A percentile compares a stretch with the other conserved stretches of the same genome.
These are phyloP conservation scores for Iselma pallidipennis DNA, from an alignment of 2,888 invertebrate genomes.

Conservation along the genomic window DNA sequence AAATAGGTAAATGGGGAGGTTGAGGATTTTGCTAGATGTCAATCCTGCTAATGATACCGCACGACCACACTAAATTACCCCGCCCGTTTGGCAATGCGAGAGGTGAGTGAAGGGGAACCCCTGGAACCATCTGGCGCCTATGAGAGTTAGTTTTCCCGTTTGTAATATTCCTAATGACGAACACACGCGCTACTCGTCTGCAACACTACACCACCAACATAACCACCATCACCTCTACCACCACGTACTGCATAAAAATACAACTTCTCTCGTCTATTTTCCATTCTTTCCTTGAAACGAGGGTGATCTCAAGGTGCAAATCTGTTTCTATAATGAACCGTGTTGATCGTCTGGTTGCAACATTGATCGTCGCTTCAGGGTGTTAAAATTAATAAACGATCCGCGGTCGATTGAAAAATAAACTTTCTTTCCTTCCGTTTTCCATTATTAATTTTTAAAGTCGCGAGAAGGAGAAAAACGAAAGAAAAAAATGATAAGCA, in stretches of 20 bases:
- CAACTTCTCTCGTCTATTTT: conserved; percentile 46
- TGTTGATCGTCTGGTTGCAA: conserved; percentile 15
- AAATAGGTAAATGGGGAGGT: conserved; percentile 49
- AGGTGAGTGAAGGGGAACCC: conserved; percentile 32
- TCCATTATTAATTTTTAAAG: conserved; percentile 17
- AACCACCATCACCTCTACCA: neutral
- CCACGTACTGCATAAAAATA: conserved; percentile 55
- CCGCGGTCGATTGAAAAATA: conserved; percentile 28
- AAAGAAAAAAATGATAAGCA: conserved; percentile 10
- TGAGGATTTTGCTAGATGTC: conserved; percentile 54
- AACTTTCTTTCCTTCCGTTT: conserved; percentile 17
- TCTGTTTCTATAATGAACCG: conserved; percentile 23
- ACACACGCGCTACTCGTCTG: conserved; percentile 50
- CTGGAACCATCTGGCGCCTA: conserved; percentile 55
- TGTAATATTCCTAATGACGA: conserved; percentile 60
- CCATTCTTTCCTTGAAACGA: neutral
- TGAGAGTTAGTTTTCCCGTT: conserved; percentile 58
- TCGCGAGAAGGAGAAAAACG: neutral
- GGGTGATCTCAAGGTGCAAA: conserved; percentile 16
- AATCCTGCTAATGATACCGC: conserved; percentile 59
- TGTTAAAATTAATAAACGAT: conserved; percentile 32
- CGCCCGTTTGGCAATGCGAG: conserved; percentile 26
- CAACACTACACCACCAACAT: conserved; percentile 32
- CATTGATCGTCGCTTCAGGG: conserved; percentile 19
- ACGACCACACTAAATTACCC: conserved; percentile 57